These are phyloP conservation scores for Portunus trituberculatus DNA, from an alignment of 1,140 invertebrate species.

Conservation along the genomic window DNA sequence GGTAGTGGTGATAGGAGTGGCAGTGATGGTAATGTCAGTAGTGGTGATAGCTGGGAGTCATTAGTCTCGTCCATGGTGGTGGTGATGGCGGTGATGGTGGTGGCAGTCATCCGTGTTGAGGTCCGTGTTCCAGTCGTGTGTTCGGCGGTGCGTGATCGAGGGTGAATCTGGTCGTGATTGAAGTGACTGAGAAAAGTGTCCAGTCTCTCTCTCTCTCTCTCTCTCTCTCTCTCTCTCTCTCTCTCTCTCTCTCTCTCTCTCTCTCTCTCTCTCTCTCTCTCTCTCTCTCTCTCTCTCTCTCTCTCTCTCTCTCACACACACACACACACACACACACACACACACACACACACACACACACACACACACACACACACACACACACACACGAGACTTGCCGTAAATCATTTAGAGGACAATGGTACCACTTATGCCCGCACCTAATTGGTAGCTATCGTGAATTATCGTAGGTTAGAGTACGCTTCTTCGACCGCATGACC, in stretches of 20 bases:
- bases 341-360: neutral
- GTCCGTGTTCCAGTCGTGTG: no score
- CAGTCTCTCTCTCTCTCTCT: neutral
- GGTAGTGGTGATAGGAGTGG: neutral
- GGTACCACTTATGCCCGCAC: conserved; percentile 41
- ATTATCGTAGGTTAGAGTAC: conserved; percentile 30
- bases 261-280: conserved; percentile 37
- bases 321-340: neutral
- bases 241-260: conserved; percentile 41
- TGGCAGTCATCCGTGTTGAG: no score
- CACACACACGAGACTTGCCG: neutral
- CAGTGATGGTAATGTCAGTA: neutral
- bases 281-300: neutral
- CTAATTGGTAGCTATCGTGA: conserved; percentile 39
- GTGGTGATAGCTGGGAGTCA: neutral
- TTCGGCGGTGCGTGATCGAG: neutral
- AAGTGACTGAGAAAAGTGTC: neutral
- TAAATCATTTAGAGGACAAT: conserved; percentile 54
- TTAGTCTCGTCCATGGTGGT: no score
- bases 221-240: conserved; percentile 41
- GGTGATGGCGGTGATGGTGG: no score
- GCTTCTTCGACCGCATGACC: neutral
- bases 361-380: neutral
- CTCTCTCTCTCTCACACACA: no score
- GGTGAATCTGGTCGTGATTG: neutral